These are phyloP conservation scores for Terrapene triunguis DNA, from an alignment of 2,113 vertebrate genomes.

Conservation along the genomic window DNA sequence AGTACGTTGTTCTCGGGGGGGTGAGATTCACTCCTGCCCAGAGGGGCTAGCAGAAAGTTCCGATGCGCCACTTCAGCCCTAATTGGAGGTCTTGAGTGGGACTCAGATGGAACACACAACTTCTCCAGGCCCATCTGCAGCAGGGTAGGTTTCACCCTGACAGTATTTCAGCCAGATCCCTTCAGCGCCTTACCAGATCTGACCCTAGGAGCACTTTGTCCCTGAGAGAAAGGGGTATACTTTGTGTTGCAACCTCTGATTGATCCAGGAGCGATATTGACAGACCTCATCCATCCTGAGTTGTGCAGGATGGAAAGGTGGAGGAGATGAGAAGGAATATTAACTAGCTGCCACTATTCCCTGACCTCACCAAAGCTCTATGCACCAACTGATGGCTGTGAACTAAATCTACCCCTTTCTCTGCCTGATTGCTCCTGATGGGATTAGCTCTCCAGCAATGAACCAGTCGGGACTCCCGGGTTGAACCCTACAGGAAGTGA, in stretches of 20 bases:
- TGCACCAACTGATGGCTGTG: neutral
- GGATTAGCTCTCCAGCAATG: neutral
- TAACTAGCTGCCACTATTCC: neutral
- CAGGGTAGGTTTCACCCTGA: too few species aligned
- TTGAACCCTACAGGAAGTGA: neutral
- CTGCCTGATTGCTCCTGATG: neutral
- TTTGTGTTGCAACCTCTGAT: neutral
- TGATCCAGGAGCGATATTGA: neutral
- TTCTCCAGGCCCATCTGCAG: neutral
- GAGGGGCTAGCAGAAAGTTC: neutral
- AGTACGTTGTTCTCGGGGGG: neutral
- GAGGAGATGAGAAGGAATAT: neutral
- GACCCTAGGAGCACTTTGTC: neutral
- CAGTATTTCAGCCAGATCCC: neutral
- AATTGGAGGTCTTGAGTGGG: neutral
- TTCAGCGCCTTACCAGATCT: neutral
- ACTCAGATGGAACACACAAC: neutral
- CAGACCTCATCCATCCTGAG: neutral
- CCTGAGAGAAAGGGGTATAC: neutral
- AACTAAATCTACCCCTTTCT: neutral
- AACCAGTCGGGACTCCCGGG: neutral
- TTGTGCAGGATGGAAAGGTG: neutral
- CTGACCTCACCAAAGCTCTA: neutral
- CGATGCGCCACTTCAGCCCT: neutral
- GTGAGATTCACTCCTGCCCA: neutral